phyloP scores from a whole-genome alignment of 2,888 invertebrate genomes.

The Eilema depressum region DNA sequence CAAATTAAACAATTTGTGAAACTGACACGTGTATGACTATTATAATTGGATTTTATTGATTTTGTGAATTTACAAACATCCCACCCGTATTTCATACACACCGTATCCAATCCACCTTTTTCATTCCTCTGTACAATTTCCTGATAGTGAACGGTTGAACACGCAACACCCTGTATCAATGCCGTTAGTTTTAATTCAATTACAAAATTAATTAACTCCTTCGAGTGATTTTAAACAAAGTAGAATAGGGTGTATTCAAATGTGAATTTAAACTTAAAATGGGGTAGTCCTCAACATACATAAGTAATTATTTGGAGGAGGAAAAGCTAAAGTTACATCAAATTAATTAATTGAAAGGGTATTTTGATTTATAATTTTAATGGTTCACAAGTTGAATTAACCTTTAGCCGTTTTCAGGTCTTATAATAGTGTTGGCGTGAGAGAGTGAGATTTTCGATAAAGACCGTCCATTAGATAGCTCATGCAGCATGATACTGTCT shows the following conservation, averaged over 20 bases:
- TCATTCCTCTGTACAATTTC: constrained; percentile 29
- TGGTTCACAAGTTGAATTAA: not conserved
- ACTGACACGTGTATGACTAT: not conserved
- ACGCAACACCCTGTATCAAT: constrained; percentile 48
- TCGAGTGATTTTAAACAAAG: constrained; percentile 30
- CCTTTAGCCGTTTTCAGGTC: too few relatives aligned
- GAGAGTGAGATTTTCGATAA: too few relatives aligned
- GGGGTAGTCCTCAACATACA: not conserved
- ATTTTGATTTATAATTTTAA: not conserved
- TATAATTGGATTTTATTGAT: not conserved
- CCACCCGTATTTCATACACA: not conserved
- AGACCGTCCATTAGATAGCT: too few relatives aligned
- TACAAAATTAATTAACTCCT: constrained; percentile 36
- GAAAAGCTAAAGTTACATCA: not conserved
- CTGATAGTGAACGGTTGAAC: constrained; percentile 29
- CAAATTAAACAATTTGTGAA: not conserved
- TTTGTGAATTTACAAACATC: not conserved
- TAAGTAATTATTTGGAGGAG: not conserved
- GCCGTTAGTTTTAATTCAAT: constrained; percentile 48
- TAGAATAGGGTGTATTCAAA: constrained; percentile 12
- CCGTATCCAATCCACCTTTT: constrained; percentile 10
- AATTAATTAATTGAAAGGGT: not conserved
- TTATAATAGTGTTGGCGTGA: too few relatives aligned
- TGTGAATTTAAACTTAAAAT: constrained; percentile 3
- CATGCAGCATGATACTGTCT: too few relatives aligned